These are phyloP conservation scores for Forbesichthys papilliferus DNA, from an alignment of 2,113 vertebrate species.

Conservation along the genomic window DNA sequence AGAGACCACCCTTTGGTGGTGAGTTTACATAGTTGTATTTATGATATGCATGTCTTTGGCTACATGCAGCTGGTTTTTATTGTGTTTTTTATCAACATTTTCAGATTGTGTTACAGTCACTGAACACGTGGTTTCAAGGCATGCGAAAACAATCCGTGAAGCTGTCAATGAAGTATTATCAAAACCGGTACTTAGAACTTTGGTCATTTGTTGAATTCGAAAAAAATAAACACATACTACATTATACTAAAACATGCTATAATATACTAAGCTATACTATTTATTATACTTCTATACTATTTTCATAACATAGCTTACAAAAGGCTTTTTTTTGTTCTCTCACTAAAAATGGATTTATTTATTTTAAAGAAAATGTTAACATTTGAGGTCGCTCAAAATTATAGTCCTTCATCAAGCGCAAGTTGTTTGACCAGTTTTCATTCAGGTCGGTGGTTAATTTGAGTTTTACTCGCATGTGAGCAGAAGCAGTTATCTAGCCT, in stretches of 20 bases:
- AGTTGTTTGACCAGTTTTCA: rapidly evolving
- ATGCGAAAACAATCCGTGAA: not conserved
- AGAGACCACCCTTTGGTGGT: slow-evolving; percentile 38
- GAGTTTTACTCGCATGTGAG: too few relatives aligned
- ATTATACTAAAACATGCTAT: not conserved
- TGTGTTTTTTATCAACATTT: slow-evolving; percentile 17
- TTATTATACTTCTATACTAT: not conserved
- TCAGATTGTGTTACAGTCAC: slow-evolving; percentile 30
- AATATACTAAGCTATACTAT: not conserved
- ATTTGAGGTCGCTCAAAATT: slow-evolving; percentile 9
- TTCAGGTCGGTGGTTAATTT: not conserved
- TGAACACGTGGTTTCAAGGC: slow-evolving; percentile 14
- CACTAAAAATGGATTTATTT: not conserved
- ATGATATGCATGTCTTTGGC: not conserved
- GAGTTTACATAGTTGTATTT: not conserved
- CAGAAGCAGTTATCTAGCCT: not conserved
- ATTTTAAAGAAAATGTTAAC: not conserved
- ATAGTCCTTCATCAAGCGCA: not conserved
- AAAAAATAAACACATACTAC: not conserved
- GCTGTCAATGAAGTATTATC: slow-evolving; percentile 8
- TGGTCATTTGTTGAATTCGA: not conserved
- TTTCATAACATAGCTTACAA: not conserved
- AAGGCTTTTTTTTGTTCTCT: not conserved
- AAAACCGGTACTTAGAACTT: slow-evolving; percentile 26
- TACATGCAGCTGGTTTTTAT: not conserved